Evolutionary conservation across 1,140 invertebrate genomes (phyloP), one percentile per base, ranked within the genome.

Genomic region (Frieseomelitta varia): DNA sequence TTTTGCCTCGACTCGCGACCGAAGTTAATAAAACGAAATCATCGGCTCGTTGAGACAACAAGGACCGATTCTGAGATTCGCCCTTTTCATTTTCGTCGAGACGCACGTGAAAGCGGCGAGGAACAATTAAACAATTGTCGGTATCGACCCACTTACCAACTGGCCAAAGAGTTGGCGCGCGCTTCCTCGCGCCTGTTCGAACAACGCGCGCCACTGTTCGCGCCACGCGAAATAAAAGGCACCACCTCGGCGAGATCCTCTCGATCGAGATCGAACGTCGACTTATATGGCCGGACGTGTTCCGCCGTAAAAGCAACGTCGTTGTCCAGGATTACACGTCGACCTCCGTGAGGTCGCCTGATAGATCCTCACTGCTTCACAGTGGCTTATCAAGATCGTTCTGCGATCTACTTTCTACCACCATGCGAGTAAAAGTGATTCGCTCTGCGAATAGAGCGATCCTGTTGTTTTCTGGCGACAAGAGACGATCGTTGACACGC

Each of bases 101-200:
- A 53, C 51, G 55, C n/a, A 71, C 79, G 87, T 83, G 87, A 88
- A 88, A 86, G 87, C 80, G 69, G 63, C 17, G 47, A 56, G 27
- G 88, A 88, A 92, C 90, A 93, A 93, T 93, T 92, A 93, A 92
- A 92, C 85, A 92, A 91, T 92, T 92, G 91, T 93, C 90, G 79
- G 82, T 61, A 34, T 39, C 79, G 92, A 90, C 90, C 90, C 86
- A 92, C 91, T 90, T 93, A 34, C 58, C 39, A 6, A 24, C 11
- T 77, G 69, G 76, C 24, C 51, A 82, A 72, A 83, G 85, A 77
- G 90, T 79, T 77, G 77, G 68, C 61, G 47, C 80, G 79, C 84
- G 71, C 85, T 65, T 61, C 81, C 81, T 73, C 61, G 55, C 81
- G 79, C 84, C 74, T 86, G 65, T 61, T n/a, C 30, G 82, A 85